Evolutionary conservation across 2,888 invertebrate species (phyloP).

Genomic region (Dendrolimus houi): DNA sequence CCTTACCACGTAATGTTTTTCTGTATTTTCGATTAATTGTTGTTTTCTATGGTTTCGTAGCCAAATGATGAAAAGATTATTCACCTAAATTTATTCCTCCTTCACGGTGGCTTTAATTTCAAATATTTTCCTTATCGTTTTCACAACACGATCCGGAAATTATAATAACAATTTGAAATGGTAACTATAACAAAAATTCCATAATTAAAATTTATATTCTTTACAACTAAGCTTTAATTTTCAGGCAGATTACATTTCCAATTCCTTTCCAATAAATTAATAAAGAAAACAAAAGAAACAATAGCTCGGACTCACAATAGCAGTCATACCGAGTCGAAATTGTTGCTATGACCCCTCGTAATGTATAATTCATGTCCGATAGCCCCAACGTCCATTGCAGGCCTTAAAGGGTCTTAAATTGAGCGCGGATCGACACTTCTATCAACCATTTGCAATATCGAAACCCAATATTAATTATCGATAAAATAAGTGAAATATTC

Average conservation of each 20-base stretch:
- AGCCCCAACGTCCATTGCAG: conserved; percentile 38
- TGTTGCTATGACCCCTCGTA: conserved; percentile 21
- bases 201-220: background rate
- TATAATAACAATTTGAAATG: no score
- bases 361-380: conserved; percentile 63
- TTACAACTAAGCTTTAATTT: background rate
- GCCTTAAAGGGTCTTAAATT: conserved; percentile 49
- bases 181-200: no score
- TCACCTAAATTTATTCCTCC: background rate
- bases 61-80: background rate
- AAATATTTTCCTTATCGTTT: no score
- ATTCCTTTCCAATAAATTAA: background rate
- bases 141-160: no score
- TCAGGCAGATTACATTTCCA: background rate
- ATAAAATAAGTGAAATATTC: conserved; percentile 3
- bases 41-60: background rate
- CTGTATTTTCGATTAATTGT: no score
- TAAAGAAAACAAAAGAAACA: background rate
- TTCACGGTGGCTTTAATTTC: background rate
- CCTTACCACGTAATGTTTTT: no score
- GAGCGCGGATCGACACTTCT: conserved; percentile 50
- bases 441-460: conserved; percentile 39
- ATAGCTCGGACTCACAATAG: background rate
- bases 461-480: conserved; percentile 39
- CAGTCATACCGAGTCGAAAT: background rate